Base-by-base conservation (phyloP, 2,797 vertebrate genomes). In the Diplodus sargus region DNA sequence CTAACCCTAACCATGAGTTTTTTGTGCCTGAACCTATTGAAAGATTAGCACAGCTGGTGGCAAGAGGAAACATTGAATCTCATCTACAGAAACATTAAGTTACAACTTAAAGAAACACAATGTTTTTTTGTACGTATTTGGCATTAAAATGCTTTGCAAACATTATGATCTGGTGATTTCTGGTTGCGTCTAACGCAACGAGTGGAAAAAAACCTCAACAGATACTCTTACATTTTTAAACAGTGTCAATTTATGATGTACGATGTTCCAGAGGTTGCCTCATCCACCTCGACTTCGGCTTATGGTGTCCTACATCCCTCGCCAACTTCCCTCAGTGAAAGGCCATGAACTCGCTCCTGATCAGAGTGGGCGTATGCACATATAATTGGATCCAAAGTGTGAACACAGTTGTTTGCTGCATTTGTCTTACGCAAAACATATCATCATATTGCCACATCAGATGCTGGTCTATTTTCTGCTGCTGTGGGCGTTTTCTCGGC, bases 261-360 rank as follows among this genome's bases (percentile, higher is more conserved):
- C 0, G 6, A 56, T 69, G 61, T 18, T 13, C 80, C 48, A 56
- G 16, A 63, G n/a, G 64, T 81, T 72, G 42, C 64, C 15, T 75
- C 70, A 53, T 81, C 65, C 54, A 56, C 57, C 62, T 88, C 14
- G 0, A n/a, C 66, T 76, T 62, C 42, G 63, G 45, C 60, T 65
- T 7, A 14, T n/a, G 4, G 42, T 69, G 51, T 78, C 49, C 61
- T 47, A 23, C 56, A 30, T 39, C 49, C 20, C 25, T 45, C 22
- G 28, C 67, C 34, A 70, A 16, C 42, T 52, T 59, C 47, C 18
- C 45, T 61, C 22, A 69, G 39, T 74, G 34, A 70, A 78, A 65
- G 70, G 57, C 47, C n/a, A 11, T 59, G 34, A 75, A 58, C 59
- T 69, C 42, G 13, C n/a, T 54, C 63, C 58, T 25, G 49, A 65